Evolutionary conservation across 2,888 invertebrate species (phyloP).

Genomic region (Latrodectus elegans): DNA sequence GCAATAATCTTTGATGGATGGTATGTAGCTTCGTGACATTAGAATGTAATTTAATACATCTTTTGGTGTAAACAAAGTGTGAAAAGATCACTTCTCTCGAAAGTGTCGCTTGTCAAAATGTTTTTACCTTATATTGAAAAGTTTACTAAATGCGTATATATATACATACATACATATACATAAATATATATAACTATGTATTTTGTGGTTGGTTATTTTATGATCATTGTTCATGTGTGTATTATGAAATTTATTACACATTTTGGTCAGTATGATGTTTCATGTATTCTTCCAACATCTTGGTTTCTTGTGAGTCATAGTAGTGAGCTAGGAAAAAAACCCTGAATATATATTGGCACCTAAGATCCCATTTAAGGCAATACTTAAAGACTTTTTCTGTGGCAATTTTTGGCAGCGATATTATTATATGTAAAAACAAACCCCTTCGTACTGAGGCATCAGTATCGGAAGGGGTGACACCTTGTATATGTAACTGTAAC

Average conservation of each 20-base stretch:
- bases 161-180: slow-evolving; percentile 54
- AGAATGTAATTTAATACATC: slow-evolving; percentile 56
- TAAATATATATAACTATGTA: slow-evolving; percentile 65
- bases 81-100: slow-evolving; percentile 39
- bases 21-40: slow-evolving; percentile 64
- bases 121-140: slow-evolving; percentile 68
- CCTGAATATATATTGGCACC: slow-evolving; percentile 28
- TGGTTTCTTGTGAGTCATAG: slow-evolving; percentile 28
- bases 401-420: slow-evolving; percentile 58
- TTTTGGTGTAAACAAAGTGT: slow-evolving; percentile 62
- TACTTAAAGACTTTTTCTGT: slow-evolving; percentile 49
- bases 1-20: slow-evolving; percentile 65
- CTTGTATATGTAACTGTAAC: slow-evolving; percentile 65
- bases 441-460: slow-evolving; percentile 34
- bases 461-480: slow-evolving; percentile 35
- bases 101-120: slow-evolving; percentile 64
- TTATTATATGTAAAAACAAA: slow-evolving; percentile 23
- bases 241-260: slow-evolving; percentile 51
- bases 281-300: slow-evolving; percentile 37
- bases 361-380: slow-evolving; percentile 46
- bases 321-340: slow-evolving; percentile 24
- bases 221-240: slow-evolving; percentile 61
- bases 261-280: slow-evolving; percentile 46
- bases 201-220: slow-evolving; percentile 69
- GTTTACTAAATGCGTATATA: slow-evolving; percentile 69